Conservation (phyloP, 2,113 vertebrate species). For the Osmerus mordax region DNA sequence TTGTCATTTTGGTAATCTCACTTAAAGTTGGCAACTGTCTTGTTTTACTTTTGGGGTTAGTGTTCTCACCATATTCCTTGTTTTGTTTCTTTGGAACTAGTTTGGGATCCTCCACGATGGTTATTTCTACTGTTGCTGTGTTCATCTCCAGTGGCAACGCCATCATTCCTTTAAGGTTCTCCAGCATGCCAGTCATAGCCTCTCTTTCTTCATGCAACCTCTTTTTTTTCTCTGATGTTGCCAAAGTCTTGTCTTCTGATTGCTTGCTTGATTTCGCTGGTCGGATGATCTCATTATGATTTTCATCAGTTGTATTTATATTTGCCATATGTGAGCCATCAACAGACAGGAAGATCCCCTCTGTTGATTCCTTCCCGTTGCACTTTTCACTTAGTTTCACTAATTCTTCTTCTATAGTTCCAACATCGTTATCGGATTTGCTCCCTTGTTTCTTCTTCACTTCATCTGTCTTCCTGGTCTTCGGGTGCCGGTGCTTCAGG, state of each 20-base stretch:
- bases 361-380: neutral
- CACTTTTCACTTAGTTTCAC: neutral
- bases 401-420: neutral
- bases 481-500: conserved; percentile 21
- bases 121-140: too few relatives aligned
- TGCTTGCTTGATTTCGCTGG: neutral
- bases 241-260: neutral
- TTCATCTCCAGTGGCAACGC: too few relatives aligned
- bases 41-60: too few relatives aligned
- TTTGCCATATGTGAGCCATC: neutral
- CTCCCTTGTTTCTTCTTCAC: neutral
- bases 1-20: too few relatives aligned
- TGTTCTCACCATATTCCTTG: too few relatives aligned
- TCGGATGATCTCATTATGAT: neutral
- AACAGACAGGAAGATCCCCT: neutral
- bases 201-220: neutral
- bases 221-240: neutral
- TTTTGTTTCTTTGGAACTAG: too few relatives aligned
- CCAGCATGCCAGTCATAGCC: neutral
- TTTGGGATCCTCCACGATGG: neutral
- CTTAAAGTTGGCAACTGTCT: too few relatives aligned
- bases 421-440: neutral
- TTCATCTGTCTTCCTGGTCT: conserved; percentile 12
- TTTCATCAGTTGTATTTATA: neutral
- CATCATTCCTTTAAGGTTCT: neutral